Evolutionary conservation across 2,888 invertebrate species (phyloP).

Genomic region (Drosophila paranaensis): DNA sequence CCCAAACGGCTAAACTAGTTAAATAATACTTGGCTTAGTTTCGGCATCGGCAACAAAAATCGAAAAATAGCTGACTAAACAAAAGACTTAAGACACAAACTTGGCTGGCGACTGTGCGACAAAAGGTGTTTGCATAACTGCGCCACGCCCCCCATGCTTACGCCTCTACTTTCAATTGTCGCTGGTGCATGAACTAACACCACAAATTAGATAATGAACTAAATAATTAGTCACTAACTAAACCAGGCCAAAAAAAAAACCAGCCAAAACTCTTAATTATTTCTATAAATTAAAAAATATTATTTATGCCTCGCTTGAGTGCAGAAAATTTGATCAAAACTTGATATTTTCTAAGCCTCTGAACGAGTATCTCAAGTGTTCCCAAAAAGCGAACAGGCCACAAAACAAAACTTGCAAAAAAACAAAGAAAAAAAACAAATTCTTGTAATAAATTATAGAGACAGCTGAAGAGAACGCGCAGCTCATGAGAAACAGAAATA

Average conservation of each 20-base stretch:
- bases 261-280: not conserved
- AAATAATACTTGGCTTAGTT: slow-evolving; percentile 20
- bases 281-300: not conserved
- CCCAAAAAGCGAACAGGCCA: slow-evolving; percentile 31
- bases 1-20: slow-evolving; percentile 32
- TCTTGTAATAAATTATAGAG: slow-evolving; percentile 44
- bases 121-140: slow-evolving; percentile 45
- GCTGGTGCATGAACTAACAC: slow-evolving; percentile 26
- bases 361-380: slow-evolving; percentile 28
- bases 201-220: slow-evolving; percentile 40
- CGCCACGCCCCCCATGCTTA: slow-evolving; percentile 33
- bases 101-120: slow-evolving; percentile 17
- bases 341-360: slow-evolving; percentile 16
- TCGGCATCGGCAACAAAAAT: slow-evolving; percentile 10
- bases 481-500: slow-evolving; percentile 37
- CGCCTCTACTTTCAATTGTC: slow-evolving; percentile 51
- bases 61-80: slow-evolving; percentile 28
- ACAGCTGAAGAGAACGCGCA: slow-evolving; percentile 41
- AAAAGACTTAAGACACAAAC: slow-evolving; percentile 74
- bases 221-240: slow-evolving; percentile 12
- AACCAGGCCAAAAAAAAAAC: not conserved
- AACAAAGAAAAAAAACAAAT: slow-evolving; percentile 1
- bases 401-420: slow-evolving; percentile 27
- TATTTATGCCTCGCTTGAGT: not conserved
- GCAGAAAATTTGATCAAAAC: slow-evolving; percentile 19